phyloP scores from a whole-genome alignment of 2,113 vertebrate species.

The Phoenicopterus ruber region DNA sequence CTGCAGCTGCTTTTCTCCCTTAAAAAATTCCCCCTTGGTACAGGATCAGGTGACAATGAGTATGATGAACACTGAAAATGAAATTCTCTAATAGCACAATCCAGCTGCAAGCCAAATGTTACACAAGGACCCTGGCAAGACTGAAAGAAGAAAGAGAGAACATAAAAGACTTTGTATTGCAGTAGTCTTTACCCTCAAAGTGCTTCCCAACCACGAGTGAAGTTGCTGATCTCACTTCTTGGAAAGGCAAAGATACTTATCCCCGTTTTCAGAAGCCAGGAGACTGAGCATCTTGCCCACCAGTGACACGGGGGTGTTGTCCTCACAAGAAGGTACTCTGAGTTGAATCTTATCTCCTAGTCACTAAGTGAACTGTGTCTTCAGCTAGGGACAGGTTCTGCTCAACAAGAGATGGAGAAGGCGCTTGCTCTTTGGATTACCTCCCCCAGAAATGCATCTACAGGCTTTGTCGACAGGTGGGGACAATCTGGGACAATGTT shows the following conservation, averaged over 20 bases:
- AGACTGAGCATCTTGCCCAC: not conserved
- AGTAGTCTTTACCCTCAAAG: not conserved
- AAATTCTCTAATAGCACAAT: slow-evolving; percentile 36
- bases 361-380: not conserved
- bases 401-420: not conserved
- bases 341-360: not conserved
- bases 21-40: not conserved
- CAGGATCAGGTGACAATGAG: not conserved
- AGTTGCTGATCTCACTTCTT: slow-evolving; percentile 6
- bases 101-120: slow-evolving; percentile 39
- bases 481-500: not conserved
- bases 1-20: not conserved
- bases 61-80: slow-evolving; percentile 10
- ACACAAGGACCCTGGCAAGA: slow-evolving; percentile 34
- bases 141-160: not conserved
- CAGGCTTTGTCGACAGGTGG: not conserved
- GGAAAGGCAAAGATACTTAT: not conserved
- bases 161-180: not conserved
- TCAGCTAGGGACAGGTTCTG: not conserved
- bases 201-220: not conserved
- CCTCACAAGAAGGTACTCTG: not conserved
- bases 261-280: not conserved
- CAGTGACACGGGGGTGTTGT: not conserved
- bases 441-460: not conserved
- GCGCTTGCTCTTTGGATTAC: not conserved